These are phyloP conservation scores for Microchrysa polita DNA, from an alignment of 2,888 invertebrate genomes.

Conservation along the genomic window DNA sequence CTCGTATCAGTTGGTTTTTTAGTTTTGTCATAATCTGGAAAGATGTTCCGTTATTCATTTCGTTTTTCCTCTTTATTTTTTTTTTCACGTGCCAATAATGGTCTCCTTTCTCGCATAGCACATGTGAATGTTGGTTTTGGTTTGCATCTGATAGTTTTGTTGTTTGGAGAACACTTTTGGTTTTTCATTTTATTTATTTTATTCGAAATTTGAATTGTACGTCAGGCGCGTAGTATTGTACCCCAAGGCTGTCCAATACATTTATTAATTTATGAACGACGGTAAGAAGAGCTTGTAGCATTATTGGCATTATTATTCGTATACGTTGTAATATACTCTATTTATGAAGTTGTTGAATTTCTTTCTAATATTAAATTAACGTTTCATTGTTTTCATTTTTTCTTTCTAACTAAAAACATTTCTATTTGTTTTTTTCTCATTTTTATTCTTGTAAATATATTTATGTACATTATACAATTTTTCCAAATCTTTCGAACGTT, in stretches of 20 bases:
- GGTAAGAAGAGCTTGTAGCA: not conserved
- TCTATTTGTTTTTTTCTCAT: slow-evolving; percentile 7
- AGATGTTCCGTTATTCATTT: not conserved
- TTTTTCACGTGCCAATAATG: not conserved
- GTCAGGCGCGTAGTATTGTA: too few species aligned
- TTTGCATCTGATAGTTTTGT: too few species aligned
- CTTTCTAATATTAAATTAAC: not conserved
- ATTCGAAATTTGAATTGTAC: too few species aligned
- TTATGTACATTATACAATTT: too few species aligned
- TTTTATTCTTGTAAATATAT: too few species aligned
- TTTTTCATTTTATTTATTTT: not conserved
- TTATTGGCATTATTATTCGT: slow-evolving; percentile 3
- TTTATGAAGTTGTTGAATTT: slow-evolving; percentile 22
- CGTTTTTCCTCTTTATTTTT: too few species aligned
- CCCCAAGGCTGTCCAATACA: too few species aligned
- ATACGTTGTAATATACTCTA: slow-evolving; percentile 25
- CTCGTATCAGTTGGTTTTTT: not conserved
- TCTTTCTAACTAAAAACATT: not conserved
- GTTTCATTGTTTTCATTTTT: slow-evolving; percentile 14
- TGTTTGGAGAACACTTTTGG: too few species aligned
- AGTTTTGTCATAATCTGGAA: not conserved
- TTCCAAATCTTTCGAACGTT: not conserved
- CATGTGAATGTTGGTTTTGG: not conserved
- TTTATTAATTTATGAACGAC: too few species aligned
- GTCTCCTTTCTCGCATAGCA: not conserved